Base-by-base conservation (phyloP, 2,113 vertebrate species). In the Oceanites oceanicus region DNA sequence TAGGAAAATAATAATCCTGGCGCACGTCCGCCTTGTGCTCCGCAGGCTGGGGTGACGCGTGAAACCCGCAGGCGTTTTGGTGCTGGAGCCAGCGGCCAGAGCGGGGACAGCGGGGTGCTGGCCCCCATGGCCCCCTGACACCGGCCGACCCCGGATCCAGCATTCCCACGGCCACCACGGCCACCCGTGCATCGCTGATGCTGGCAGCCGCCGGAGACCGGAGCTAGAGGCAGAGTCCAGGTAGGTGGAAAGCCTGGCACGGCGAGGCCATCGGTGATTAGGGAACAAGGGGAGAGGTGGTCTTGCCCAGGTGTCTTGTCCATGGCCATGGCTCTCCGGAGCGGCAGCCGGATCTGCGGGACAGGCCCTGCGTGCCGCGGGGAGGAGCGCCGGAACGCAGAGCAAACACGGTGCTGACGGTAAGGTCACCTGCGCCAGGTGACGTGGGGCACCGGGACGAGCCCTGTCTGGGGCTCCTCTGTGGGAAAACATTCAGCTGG, bases 131-230 rank as follows among this genome's bases (percentile, higher is more conserved):
- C 16, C 26, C 68, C 58, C 49, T 15, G 7, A 4, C 71, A 10
- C n/a, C 32, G 0, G 5, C 40, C 1, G 2, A 44, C 0, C 83
- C 66, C 14, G 1, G 4, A 30, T 3, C 72, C 89, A 52, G 67
- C 10, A 1, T 44, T 61, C 22, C 44, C 38, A 6, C 26, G 4
- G 45, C 44, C 49, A 2, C 66, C 68, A 1, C 45, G 12, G 66
- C 66, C 86, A 5, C 63, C 4, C 8, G 1, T 3, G 3, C 5
- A 4, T 21, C 7, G 1, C 74, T 15, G 71, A 68, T 86, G 71
- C 91, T 8, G 86, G 82, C 4, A 6, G 34, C 30, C 6, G 9
- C 87, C 3, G 6, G 26, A 27, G 70, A 45, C 8, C 8, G 4
- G 59, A 84, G 77, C 44, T 68, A 82, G 62, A 56, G 34, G 7